Evolutionary conservation across 2,888 invertebrate species (phyloP).

Genomic region (Melieria omissa): DNA sequence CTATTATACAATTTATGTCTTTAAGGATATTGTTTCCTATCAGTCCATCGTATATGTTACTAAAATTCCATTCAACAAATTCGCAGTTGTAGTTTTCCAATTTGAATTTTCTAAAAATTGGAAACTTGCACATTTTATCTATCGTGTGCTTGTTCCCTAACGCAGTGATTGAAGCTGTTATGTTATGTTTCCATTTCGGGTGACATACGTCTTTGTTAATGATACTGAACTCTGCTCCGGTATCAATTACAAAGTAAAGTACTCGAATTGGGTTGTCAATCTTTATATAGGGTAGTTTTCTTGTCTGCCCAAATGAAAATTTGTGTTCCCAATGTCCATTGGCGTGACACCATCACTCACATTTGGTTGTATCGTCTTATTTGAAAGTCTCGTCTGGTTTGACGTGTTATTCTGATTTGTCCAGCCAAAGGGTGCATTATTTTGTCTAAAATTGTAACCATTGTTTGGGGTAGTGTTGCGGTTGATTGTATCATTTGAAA

Average conservation of each 20-base stretch:
- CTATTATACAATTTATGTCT: constrained; percentile 6
- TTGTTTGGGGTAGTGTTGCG: background rate
- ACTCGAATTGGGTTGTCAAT: constrained; percentile 19
- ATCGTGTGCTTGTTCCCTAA: constrained; percentile 19
- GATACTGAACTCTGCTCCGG: constrained; percentile 42
- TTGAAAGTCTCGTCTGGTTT: too few species aligned
- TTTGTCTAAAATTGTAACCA: background rate
- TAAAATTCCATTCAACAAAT: constrained; percentile 3
- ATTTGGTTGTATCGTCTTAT: too few species aligned
- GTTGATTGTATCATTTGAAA: background rate
- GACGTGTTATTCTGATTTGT: too few species aligned
- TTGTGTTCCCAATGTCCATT: constrained; percentile 3
- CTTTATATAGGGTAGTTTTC: too few species aligned
- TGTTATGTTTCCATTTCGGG: constrained; percentile 34
- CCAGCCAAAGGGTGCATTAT: constrained; percentile 1
- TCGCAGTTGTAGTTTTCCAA: background rate
- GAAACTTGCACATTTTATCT: constrained; percentile 18
- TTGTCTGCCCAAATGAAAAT: too few species aligned
- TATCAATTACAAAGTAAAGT: constrained; percentile 40
- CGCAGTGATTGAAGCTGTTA: constrained; percentile 13
- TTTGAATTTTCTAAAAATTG: constrained; percentile 1
- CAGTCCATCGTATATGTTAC: background rate
- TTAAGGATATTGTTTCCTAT: background rate
- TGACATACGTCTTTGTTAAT: constrained; percentile 37
- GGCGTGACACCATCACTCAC: too few species aligned